Base-by-base conservation (phyloP, 2,888 invertebrate genomes). In the Dynastes maya region DNA sequence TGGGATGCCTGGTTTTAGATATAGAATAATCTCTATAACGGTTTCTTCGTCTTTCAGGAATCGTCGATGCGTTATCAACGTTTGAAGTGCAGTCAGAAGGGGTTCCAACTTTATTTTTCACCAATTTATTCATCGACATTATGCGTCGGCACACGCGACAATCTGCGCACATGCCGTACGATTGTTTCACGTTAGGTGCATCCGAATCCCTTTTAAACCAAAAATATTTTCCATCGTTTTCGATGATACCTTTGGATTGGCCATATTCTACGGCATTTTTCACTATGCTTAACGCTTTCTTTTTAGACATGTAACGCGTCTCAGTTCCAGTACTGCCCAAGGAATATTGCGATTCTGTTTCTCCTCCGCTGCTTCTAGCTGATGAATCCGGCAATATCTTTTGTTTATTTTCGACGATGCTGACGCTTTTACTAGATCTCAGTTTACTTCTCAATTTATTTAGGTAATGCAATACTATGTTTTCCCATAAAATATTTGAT, bases 391-490 rank as follows among this genome's bases (percentile, higher is more conserved):
- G 27, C 63, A 6, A n/a, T 8, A 32, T 27, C 13, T 29, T 37
- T 1, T 63, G 27, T 2, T 63, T 11, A 37, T 13, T 9, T n/a
- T 29, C 11, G 22, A 11, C 63, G n/a, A 4, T 29, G 13, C 55
- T 63, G 13, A 13, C 63, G 29, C 13, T 29, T 32, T 32, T 58
- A 8, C 9, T 45, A 58, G n/a, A 58, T 22, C 16, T 58, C 16
- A 58, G 6, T 58, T 16, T 13, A 63, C 11, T 67, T 67, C 78
- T 80, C n/a, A 82, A 67, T 58, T 82, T 81, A 2, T 80, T 78
- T 51, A 83, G 70, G 72, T 83, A 83, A 78, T 83, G 81, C 22
- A 82, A 63, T 2, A 82, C 83, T 40, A 82, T 80, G 78, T 83
- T 82, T 74, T 83, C 82, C 82, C 82, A 82, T 9, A 79, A 67